Percentiles rank a stretch among this genome's conserved stretches.
These are phyloP conservation scores for Andrena haemorrhoa DNA, from an alignment of 2,888 invertebrate genomes.

Conservation along the genomic window DNA sequence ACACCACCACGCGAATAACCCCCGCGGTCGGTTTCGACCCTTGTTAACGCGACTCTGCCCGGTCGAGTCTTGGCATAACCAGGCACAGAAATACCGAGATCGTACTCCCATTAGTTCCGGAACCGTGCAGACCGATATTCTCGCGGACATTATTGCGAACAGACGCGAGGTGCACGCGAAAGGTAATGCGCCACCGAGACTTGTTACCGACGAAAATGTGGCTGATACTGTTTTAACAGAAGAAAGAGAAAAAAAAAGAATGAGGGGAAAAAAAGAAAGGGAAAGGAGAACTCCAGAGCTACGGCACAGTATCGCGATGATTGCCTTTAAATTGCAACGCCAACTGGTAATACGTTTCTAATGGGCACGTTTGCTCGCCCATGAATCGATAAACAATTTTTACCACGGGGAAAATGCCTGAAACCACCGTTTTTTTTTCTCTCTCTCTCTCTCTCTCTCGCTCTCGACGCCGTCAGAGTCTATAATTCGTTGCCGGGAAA, in stretches of 20 bases:
- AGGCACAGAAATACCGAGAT: slow-evolving; percentile 66
- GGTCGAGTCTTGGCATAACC: slow-evolving; percentile 50
- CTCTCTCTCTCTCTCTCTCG: background rate
- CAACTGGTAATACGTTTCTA: slow-evolving; percentile 55
- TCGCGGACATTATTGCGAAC: slow-evolving; percentile 33
- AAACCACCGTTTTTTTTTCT: background rate
- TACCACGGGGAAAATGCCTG: slow-evolving; percentile 28
- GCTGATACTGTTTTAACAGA: slow-evolving; percentile 12
- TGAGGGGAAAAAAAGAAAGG: background rate
- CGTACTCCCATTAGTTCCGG: slow-evolving; percentile 50
- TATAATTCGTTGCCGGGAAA: slow-evolving; percentile 42
- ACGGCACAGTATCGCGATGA: slow-evolving; percentile 29
- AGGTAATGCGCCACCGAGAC: slow-evolving; percentile 29
- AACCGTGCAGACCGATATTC: slow-evolving; percentile 37
- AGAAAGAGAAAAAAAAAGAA: background rate
- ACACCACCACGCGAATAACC: slow-evolving; percentile 69
- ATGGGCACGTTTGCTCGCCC: slow-evolving; percentile 49
- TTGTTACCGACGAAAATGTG: slow-evolving; percentile 26
- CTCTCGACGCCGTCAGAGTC: slow-evolving; percentile 8
- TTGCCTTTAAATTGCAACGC: slow-evolving; percentile 56
- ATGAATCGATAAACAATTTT: slow-evolving; percentile 67
- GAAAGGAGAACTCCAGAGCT: slow-evolving; percentile 4
- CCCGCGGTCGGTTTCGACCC: slow-evolving; percentile 67
- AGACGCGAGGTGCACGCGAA: slow-evolving; percentile 30
- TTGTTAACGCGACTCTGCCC: slow-evolving; percentile 65